These are phyloP conservation scores for Zophobas atratus DNA, from an alignment of 1,140 invertebrate genomes.

Conservation along the genomic window DNA sequence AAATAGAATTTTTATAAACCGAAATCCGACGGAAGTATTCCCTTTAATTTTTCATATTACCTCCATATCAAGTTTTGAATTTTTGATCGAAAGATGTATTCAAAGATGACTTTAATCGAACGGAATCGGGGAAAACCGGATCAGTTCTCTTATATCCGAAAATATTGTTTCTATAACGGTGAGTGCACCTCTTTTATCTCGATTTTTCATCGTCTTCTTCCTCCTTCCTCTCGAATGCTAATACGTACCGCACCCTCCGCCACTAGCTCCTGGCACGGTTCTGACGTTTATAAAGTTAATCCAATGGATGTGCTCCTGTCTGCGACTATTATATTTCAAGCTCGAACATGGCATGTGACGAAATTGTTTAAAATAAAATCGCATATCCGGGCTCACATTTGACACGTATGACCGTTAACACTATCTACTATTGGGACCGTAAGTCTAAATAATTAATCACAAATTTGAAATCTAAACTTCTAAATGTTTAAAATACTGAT, in stretches of 20 bases:
- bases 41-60: too few relatives aligned
- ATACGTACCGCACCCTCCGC: background rate
- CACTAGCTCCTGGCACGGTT: background rate
- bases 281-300: conserved; percentile 37
- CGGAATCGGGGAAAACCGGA: background rate
- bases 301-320: conserved; percentile 14
- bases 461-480: too few relatives aligned
- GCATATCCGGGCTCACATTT: too few relatives aligned
- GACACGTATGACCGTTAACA: too few relatives aligned
- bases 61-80: too few relatives aligned
- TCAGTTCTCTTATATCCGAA: background rate
- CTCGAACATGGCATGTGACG: conserved; percentile 2
- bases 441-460: too few relatives aligned
- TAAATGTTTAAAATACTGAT: too few relatives aligned
- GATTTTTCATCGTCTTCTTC: conserved; percentile 14
- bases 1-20: too few relatives aligned
- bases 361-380: conserved; percentile 15
- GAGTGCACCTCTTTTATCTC: conserved; percentile 16
- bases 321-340: conserved; percentile 30
- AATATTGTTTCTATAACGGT: conserved; percentile 18
- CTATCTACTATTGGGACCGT: too few relatives aligned
- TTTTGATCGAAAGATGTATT: too few relatives aligned
- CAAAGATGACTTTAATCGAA: background rate
- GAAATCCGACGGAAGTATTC: too few relatives aligned
- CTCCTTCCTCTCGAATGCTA: conserved; percentile 1